These are phyloP conservation scores for Drosophila pseudoobscura DNA, from an alignment of 1,140 invertebrate genomes.

Conservation along the genomic window DNA sequence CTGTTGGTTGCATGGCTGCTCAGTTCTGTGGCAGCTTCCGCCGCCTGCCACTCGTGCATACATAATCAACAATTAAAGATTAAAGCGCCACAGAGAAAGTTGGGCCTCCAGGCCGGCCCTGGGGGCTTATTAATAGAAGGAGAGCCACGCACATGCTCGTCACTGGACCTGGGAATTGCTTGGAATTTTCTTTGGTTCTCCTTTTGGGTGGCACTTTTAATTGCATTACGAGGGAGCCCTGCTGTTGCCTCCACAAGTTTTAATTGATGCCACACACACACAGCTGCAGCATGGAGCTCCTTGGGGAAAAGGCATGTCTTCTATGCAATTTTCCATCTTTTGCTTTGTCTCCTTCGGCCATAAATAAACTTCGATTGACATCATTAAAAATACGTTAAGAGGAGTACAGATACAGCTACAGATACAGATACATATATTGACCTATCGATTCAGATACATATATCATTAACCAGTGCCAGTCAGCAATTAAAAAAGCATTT, in stretches of 20 bases:
- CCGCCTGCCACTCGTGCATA: slow-evolving; percentile 51
- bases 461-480: slow-evolving; percentile 13
- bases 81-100: slow-evolving; percentile 55
- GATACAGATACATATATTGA: not conserved
- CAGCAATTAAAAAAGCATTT: slow-evolving; percentile 44
- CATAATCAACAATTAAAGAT: slow-evolving; percentile 76
- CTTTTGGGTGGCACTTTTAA: slow-evolving; percentile 63
- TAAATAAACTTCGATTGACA: slow-evolving; percentile 46
- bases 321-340: slow-evolving; percentile 38
- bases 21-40: slow-evolving; percentile 43
- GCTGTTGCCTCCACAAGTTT: slow-evolving; percentile 50
- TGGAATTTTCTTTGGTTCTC: slow-evolving; percentile 36
- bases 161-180: slow-evolving; percentile 32
- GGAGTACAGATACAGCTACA: not conserved
- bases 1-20: slow-evolving; percentile 36
- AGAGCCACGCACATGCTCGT: slow-evolving; percentile 29
- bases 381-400: slow-evolving; percentile 61
- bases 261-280: slow-evolving; percentile 68
- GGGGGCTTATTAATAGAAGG: slow-evolving; percentile 55
- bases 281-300: slow-evolving; percentile 52
- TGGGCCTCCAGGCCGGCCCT: slow-evolving; percentile 6
- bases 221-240: slow-evolving; percentile 55
- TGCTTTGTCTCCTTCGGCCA: slow-evolving; percentile 39
- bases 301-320: slow-evolving; percentile 18
- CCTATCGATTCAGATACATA: not conserved